These are phyloP conservation scores for Pachypanchax playfairii DNA, from an alignment of 2,113 vertebrate genomes.

Conservation along the genomic window DNA sequence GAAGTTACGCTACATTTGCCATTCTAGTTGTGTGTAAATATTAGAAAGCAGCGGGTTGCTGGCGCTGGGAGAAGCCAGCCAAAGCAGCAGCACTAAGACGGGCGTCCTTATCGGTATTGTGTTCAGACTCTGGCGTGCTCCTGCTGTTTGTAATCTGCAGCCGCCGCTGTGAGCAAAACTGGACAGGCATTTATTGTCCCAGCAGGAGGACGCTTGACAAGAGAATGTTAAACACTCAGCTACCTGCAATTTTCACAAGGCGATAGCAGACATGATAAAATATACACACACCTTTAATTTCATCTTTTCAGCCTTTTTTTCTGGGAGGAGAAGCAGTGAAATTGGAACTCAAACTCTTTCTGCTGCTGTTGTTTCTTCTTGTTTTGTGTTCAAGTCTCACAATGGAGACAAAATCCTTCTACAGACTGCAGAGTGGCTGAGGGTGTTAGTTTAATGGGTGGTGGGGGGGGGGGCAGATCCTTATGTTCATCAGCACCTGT, in stretches of 20 bases:
- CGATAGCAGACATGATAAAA: slow-evolving; percentile 87
- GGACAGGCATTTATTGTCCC: slow-evolving; percentile 99
- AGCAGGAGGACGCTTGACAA: slow-evolving; percentile 92
- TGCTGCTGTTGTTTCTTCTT: slow-evolving; percentile 1
- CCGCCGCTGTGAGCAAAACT: slow-evolving; percentile 95
- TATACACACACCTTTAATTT: slow-evolving; percentile 81
- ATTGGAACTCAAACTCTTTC: slow-evolving; percentile 1
- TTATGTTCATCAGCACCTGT: too few relatives aligned
- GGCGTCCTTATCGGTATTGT: slow-evolving; percentile 94
- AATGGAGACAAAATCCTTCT: slow-evolving; percentile 15
- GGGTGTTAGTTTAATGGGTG: slow-evolving; percentile 47
- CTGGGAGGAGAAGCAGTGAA: not conserved
- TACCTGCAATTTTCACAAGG: slow-evolving; percentile 90
- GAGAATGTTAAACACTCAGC: slow-evolving; percentile 92
- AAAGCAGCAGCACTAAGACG: slow-evolving; percentile 85
- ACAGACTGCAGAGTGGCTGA: slow-evolving; percentile 37
- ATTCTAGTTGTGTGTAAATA: slow-evolving; percentile 99
- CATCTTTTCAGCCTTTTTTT: slow-evolving; percentile 29
- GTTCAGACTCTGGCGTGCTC: slow-evolving; percentile 87
- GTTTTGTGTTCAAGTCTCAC: slow-evolving; percentile 11
- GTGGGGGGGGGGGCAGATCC: too few relatives aligned
- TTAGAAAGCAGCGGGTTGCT: slow-evolving; percentile 96
- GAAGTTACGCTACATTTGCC: slow-evolving; percentile 83
- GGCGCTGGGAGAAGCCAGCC: slow-evolving; percentile 90
- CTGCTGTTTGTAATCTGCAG: slow-evolving; percentile 98